These are phyloP conservation scores for Gibbula magus DNA, from an alignment of 2,888 invertebrate genomes.

Conservation along the genomic window DNA sequence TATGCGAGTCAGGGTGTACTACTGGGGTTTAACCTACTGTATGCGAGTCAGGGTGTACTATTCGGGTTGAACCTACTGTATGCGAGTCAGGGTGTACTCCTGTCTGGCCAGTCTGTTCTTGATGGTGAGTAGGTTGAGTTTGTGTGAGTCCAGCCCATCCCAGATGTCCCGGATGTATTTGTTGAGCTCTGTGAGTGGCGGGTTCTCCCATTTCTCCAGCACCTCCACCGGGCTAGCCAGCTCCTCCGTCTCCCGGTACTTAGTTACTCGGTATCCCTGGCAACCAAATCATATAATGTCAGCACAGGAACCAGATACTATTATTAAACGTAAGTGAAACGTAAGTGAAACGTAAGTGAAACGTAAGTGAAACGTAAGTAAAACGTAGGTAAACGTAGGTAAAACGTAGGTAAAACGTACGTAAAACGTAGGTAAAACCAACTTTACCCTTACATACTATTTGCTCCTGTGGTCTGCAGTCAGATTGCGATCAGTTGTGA, in stretches of 20 bases:
- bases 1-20: no score
- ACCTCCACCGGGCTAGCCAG: constrained; percentile 52
- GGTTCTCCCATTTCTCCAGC: constrained; percentile 62
- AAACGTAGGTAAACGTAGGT: no score
- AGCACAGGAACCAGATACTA: neutral
- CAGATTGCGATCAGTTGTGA: no score
- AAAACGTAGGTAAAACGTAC: no score
- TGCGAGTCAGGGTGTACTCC: constrained; percentile 54
- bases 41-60: no score
- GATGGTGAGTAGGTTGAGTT: constrained; percentile 59
- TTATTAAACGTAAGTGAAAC: no score
- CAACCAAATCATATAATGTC: neutral
- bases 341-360: no score
- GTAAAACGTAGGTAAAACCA: no score
- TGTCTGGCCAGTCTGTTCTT: constrained; percentile 60
- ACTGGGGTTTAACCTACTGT: no score
- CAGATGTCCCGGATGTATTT: constrained; percentile 57
- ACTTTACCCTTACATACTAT: no score
- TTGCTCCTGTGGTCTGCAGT: no score
- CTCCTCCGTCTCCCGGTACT: constrained; percentile 60
- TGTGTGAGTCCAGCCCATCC: constrained; percentile 59
- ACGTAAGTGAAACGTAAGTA: no score
- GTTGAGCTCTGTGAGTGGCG: constrained; percentile 61
- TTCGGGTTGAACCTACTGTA: constrained; percentile 54
- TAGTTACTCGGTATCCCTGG: constrained; percentile 43